Base-by-base conservation (phyloP, 1,140 invertebrate genomes). In the Octopus bimaculoides region DNA sequence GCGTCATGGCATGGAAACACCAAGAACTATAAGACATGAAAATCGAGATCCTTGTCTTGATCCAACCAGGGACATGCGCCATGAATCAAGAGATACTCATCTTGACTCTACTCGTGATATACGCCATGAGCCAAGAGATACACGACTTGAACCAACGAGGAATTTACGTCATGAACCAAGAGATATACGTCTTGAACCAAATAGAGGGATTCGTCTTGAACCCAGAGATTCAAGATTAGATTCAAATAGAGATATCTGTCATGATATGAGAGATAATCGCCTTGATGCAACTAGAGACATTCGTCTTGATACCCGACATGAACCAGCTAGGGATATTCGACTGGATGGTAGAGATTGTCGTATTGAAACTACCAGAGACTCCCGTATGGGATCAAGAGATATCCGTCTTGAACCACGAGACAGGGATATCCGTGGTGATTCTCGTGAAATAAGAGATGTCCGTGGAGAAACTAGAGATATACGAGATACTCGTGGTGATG, bases 111-210 rank as follows among this genome's bases (percentile, higher is more conserved):
- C 66, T 6, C 17, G 66, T n/a, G 66, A 71, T 3, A 71, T 71
- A 10, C 66, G 66, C 14, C 66, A 71, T 71, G 66, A 71, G 26
- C 66, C 66, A 71, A 9, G 66, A 20, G 66, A 71, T 71, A 6
- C 6, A 14, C 66, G 66, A 6, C 66, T 71, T 9, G 66, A 71
- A 71, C 14, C 66, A n/a, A 6, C 66, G 3, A 71, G 66, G 26
- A 20, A 71, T 17, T n/a, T 71, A 10, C 66, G 66, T 14, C 66
- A 71, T 71, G 66, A 71, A 71, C 66, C 66, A 71, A 71, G 66
- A 71, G 66, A 71, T n/a, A n/a, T 20, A n/a, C 66, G 66, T 4
- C 66, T 71, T 71, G 66, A 71, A 12, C 6, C 66, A n/a, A n/a
- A 14, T 14, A 71, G 66, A 20, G 66, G 26, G 17, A 71, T 71